These are phyloP conservation scores for Lathamus discolor DNA, from an alignment of 2,113 vertebrate genomes.

Conservation along the genomic window DNA sequence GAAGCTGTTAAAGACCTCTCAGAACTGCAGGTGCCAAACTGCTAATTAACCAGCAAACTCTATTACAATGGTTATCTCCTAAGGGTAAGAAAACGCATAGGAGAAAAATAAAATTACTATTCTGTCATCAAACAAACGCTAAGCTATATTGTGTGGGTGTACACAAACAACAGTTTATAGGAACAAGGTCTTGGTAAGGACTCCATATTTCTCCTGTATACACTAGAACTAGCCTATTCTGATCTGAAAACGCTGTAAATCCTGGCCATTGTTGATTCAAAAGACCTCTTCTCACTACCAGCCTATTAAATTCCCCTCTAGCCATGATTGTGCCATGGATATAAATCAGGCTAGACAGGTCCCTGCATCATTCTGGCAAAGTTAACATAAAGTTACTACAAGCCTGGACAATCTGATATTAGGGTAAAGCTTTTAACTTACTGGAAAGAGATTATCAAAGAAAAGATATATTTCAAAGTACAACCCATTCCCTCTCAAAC, in stretches of 20 bases:
- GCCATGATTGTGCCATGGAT: background rate
- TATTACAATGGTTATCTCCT: background rate
- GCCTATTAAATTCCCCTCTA: background rate
- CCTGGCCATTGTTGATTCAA: background rate
- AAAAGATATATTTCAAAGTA: conserved; percentile 25
- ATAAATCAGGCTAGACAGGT: background rate
- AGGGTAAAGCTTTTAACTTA: conserved; percentile 25
- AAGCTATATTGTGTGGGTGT: background rate
- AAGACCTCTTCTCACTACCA: background rate
- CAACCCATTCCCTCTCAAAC: conserved; percentile 29
- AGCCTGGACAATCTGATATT: background rate
- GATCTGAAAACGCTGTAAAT: background rate
- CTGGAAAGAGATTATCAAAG: conserved; percentile 12
- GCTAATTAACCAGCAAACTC: background rate
- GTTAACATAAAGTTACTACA: conserved; percentile 29
- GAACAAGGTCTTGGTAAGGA: background rate
- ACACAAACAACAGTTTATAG: background rate
- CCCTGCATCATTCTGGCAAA: conserved; percentile 19
- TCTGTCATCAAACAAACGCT: background rate
- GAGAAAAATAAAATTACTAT: background rate
- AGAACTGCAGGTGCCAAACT: background rate
- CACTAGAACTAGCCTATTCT: background rate
- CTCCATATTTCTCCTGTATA: background rate
- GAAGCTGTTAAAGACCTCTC: background rate
- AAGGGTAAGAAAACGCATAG: background rate